A percentile compares a stretch with the other conserved stretches of the same genome.
Conservation (phyloP, 2,797 vertebrate species). For the Semotilus atromaculatus region DNA sequence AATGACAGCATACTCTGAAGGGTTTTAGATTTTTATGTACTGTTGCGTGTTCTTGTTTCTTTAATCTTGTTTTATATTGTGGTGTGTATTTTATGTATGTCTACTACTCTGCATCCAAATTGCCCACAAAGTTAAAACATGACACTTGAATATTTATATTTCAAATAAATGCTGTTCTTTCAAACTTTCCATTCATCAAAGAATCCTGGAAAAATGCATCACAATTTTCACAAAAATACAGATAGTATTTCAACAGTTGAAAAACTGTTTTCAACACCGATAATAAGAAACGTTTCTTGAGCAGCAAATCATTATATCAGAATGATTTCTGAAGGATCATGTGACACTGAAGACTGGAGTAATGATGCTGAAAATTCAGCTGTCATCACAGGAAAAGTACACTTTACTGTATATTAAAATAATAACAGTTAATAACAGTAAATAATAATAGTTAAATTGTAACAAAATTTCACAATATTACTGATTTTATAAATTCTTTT, state of each 20-base stretch:
- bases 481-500: too few species aligned
- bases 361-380: background rate
- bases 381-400: too few species aligned
- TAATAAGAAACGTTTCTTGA: background rate
- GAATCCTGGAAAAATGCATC: background rate
- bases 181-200: background rate
- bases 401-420: background rate
- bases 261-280: background rate
- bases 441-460: background rate
- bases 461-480: background rate
- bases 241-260: too few species aligned
- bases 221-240: background rate
- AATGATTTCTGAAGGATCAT: background rate
- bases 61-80: background rate
- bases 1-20: background rate
- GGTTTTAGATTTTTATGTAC: background rate
- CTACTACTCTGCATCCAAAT: background rate
- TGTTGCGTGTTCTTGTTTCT: background rate
- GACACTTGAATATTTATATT: background rate
- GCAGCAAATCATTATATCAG: background rate
- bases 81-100: background rate
- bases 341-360: background rate
- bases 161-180: background rate
- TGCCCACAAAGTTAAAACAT: background rate
- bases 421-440: background rate